Evolutionary conservation across 1,140 invertebrate genomes (phyloP).

Genomic region (Anastrepha ludens): DNA sequence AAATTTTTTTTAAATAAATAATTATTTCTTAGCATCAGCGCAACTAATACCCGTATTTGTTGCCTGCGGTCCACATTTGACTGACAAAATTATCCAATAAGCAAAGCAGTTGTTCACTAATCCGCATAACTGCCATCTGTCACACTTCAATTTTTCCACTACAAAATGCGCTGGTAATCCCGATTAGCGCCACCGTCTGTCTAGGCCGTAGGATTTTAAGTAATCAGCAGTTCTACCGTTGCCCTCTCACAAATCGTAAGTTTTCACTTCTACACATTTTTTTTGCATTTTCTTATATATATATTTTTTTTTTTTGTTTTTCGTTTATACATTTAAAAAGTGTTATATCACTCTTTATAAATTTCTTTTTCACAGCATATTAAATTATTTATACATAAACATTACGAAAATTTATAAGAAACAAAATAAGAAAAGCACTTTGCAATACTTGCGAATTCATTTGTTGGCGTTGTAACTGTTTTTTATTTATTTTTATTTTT

Average conservation of each 20-base stretch:
- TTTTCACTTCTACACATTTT: neutral
- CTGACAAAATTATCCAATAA: no score
- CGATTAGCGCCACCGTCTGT: no score
- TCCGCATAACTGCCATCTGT: no score
- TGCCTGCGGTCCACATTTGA: no score
- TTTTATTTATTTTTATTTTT: no score
- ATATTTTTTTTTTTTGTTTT: neutral
- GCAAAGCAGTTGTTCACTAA: no score
- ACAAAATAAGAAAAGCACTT: conserved; percentile 31
- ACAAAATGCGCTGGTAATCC: no score
- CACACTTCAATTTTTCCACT: neutral
- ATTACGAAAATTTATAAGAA: neutral
- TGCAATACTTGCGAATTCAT: neutral
- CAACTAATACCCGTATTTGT: no score
- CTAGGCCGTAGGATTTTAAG: no score
- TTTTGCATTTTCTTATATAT: neutral
- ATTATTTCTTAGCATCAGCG: no score
- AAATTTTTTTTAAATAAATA: no score
- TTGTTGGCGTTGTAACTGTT: neutral
- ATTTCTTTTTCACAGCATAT: conserved; percentile 19
- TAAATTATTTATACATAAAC: conserved; percentile 36
- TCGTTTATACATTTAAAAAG: conserved; percentile 8
- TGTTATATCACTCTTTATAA: conserved; percentile 10
- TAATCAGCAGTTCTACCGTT: no score
- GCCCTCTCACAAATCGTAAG: neutral